Evolutionary conservation across 2,113 vertebrate genomes (phyloP).

Genomic region (Cyanoramphus novaezelandiae): DNA sequence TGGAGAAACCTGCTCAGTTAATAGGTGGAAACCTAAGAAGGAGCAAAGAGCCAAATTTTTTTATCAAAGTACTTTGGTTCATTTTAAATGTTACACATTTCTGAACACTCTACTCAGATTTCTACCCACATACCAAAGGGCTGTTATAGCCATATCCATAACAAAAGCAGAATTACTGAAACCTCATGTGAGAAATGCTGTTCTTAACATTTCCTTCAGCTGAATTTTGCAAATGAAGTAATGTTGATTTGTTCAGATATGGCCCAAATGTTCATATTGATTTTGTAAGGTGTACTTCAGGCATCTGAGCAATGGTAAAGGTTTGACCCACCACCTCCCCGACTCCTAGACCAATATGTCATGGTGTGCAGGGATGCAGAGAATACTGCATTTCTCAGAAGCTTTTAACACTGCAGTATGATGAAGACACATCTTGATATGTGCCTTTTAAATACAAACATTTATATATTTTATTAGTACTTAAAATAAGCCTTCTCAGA

Average conservation of each 20-base stretch:
- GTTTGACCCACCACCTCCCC: neutral
- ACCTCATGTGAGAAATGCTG: slow-evolving; percentile 19
- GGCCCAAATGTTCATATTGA: neutral
- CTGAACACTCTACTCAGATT: slow-evolving; percentile 28
- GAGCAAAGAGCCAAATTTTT: neutral
- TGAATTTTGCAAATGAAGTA: slow-evolving; percentile 12
- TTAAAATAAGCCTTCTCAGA: neutral
- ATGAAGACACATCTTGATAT: neutral
- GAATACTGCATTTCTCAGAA: neutral
- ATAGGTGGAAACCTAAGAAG: slow-evolving; percentile 46
- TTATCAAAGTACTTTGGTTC: slow-evolving; percentile 22
- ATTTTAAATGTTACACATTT: slow-evolving; percentile 37
- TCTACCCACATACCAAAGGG: slow-evolving; percentile 24
- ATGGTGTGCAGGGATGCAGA: neutral
- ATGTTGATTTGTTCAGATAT: neutral
- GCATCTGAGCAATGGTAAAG: neutral
- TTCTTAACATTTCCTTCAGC: neutral
- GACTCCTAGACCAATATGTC: neutral
- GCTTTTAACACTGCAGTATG: neutral
- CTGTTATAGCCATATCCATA: neutral
- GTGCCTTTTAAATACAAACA: neutral
- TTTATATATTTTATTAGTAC: neutral
- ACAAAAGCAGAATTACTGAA: slow-evolving; percentile 47
- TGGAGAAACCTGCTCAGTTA: slow-evolving; percentile 43
- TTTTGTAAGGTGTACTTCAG: neutral